phyloP scores from a whole-genome alignment of 2,888 invertebrate species.

The Drosophila parthenogenetica region DNA sequence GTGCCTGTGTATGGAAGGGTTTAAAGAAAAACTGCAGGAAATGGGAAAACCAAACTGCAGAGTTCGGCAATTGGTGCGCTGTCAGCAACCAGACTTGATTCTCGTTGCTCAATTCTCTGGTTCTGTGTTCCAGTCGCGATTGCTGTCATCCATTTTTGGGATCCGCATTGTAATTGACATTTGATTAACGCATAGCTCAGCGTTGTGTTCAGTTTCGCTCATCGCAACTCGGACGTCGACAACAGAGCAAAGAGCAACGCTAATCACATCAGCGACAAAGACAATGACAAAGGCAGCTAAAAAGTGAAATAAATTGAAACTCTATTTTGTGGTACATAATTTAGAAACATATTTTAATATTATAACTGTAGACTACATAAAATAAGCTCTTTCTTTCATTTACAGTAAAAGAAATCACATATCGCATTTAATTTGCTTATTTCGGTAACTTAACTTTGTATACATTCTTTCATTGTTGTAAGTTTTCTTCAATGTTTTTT shows the following conservation, averaged over 20 bases:
- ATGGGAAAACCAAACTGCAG: slow-evolving; percentile 39
- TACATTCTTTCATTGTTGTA: slow-evolving; percentile 6
- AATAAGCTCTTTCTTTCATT: too few species aligned
- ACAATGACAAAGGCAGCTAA: slow-evolving; percentile 21
- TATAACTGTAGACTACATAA: too few species aligned
- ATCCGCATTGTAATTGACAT: slow-evolving; percentile 61
- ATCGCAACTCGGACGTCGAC: slow-evolving; percentile 23
- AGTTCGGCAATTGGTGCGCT: slow-evolving; percentile 24
- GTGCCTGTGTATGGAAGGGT: not conserved
- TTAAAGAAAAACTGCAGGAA: slow-evolving; percentile 38
- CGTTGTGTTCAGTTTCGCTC: slow-evolving; percentile 10
- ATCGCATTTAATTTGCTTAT: slow-evolving; percentile 6
- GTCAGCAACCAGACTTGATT: slow-evolving; percentile 33
- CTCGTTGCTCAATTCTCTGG: not conserved
- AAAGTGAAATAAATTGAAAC: slow-evolving; percentile 29
- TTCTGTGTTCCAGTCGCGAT: not conserved
- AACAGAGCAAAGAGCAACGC: slow-evolving; percentile 41
- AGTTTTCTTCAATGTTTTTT: not conserved
- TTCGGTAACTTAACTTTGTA: not conserved
- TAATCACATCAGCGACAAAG: slow-evolving; percentile 36
- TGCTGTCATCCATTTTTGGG: slow-evolving; percentile 45
- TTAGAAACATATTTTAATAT: not conserved
- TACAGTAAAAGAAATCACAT: too few species aligned
- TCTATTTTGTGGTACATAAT: too few species aligned
- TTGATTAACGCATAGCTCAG: slow-evolving; percentile 60